A percentile compares a stretch with the other conserved stretches of the same genome.
Conservation (phyloP, 2,797 vertebrate species). For the Sebastes baramenuke region DNA sequence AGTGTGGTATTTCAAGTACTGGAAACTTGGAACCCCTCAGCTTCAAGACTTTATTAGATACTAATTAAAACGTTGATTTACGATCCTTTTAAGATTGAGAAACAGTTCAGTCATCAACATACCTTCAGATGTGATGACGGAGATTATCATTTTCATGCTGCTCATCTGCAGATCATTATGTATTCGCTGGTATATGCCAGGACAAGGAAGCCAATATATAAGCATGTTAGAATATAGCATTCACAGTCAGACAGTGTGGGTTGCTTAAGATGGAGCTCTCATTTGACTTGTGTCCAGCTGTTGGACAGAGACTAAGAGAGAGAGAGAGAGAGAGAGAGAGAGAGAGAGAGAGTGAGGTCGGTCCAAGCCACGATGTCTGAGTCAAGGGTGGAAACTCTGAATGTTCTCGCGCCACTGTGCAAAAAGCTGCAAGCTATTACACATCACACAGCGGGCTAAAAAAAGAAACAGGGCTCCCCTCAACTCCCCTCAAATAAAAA, state of each 20-base stretch:
- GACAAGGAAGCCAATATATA: constrained; percentile 10
- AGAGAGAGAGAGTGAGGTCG: constrained; percentile 17
- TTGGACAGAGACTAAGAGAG: constrained; percentile 23
- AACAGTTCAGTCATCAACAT: constrained; percentile 36
- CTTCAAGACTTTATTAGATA: constrained; percentile 5
- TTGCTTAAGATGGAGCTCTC: constrained; percentile 36
- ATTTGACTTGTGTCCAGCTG: constrained; percentile 31
- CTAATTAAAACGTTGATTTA: constrained; percentile 60
- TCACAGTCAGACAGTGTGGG: constrained; percentile 9
- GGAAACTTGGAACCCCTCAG: constrained; percentile 34
- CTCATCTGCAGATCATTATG: constrained; percentile 51
- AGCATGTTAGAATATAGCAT: constrained; percentile 3
- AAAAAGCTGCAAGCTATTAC: constrained; percentile 83
- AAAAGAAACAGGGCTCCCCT: constrained; percentile 68
- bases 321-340: constrained; percentile 24
- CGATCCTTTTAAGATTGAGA: constrained; percentile 26
- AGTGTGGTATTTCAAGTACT: constrained; percentile 14
- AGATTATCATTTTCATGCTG: constrained; percentile 11
- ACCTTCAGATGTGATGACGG: constrained; percentile 14
- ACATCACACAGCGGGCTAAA: constrained; percentile 74
- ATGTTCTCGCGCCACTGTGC: constrained; percentile 79
- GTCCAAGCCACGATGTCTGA: constrained; percentile 66
- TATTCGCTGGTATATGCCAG: neutral
- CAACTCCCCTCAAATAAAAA: constrained; percentile 15
- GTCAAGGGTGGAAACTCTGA: constrained; percentile 86